A percentile compares a stretch with the other conserved stretches of the same genome.
Evolutionary conservation across 2,797 vertebrate genomes (phyloP).

Genomic region (Megalops cyprinoides): DNA sequence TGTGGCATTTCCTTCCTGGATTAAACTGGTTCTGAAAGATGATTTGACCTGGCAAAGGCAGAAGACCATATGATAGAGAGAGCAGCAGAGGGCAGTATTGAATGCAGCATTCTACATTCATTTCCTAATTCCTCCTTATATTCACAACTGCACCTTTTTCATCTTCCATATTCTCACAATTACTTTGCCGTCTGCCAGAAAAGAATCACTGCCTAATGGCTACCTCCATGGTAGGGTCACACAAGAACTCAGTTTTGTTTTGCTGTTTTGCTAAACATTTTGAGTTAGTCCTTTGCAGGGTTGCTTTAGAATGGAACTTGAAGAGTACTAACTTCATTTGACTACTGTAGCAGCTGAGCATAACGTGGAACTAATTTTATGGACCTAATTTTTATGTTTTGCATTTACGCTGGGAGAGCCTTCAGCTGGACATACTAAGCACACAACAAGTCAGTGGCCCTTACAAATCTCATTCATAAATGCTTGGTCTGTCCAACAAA

Average conservation of each 20-base stretch:
- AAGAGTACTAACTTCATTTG: background rate
- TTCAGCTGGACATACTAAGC: too few relatives aligned
- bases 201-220: background rate
- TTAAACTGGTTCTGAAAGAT: background rate
- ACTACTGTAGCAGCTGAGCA: background rate
- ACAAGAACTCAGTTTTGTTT: too few relatives aligned
- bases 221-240: too few relatives aligned
- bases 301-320: background rate
- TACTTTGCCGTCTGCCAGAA: background rate
- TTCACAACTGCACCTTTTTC: background rate
- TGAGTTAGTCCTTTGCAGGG: too few relatives aligned
- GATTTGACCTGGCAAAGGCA: background rate
- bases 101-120: background rate
- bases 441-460: background rate
- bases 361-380: too few relatives aligned
- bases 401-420: too few relatives aligned
- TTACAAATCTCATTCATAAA: background rate
- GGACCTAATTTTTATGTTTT: too few relatives aligned
- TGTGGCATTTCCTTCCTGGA: background rate
- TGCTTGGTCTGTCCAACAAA: background rate
- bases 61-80: background rate
- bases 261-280: too few relatives aligned
- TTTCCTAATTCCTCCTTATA: background rate
- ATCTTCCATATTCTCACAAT: background rate
- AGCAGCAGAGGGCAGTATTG: constrained; percentile 29